Conservation (phyloP, 2,797 vertebrate species). For the Chelon labrosus region DNA sequence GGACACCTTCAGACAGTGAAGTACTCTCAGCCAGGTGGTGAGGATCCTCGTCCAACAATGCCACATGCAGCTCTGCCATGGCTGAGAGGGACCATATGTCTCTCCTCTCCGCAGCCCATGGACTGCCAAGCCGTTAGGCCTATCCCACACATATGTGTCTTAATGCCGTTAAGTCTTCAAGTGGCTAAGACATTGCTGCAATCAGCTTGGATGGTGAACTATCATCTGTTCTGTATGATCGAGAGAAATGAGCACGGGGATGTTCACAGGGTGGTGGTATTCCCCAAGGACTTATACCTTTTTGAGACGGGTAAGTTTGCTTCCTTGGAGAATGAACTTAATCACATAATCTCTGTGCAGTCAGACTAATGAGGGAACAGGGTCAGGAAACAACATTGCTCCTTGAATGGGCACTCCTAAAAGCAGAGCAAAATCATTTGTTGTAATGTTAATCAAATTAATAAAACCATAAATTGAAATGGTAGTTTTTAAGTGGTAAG, state of each 20-base stretch:
- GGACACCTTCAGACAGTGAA: constrained; percentile 34
- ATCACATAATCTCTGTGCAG: constrained; percentile 23
- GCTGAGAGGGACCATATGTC: constrained; percentile 75
- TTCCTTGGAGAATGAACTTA: constrained; percentile 11
- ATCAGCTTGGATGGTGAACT: constrained; percentile 24
- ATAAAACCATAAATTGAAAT: neutral
- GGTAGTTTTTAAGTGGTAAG: too few relatives aligned
- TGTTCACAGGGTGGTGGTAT: constrained; percentile 62
- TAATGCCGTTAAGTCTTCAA: constrained; percentile 50
- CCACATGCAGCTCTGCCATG: constrained; percentile 56
- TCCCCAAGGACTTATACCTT: constrained; percentile 57
- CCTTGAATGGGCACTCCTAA: constrained; percentile 3
- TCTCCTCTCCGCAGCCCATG: constrained; percentile 51
- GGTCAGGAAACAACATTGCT: neutral
- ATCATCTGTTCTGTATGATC: constrained; percentile 14
- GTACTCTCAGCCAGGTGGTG: constrained; percentile 63
- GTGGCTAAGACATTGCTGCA: constrained; percentile 25
- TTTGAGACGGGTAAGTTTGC: constrained; percentile 50
- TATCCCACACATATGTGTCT: constrained; percentile 59
- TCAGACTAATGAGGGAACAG: neutral
- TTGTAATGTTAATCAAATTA: neutral
- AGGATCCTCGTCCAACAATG: constrained; percentile 63
- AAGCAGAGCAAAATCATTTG: neutral
- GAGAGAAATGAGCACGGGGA: constrained; percentile 44
- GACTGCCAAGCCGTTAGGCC: constrained; percentile 60